Conservation (phyloP, 2,113 vertebrate genomes). For the Brachirus orientalis region DNA sequence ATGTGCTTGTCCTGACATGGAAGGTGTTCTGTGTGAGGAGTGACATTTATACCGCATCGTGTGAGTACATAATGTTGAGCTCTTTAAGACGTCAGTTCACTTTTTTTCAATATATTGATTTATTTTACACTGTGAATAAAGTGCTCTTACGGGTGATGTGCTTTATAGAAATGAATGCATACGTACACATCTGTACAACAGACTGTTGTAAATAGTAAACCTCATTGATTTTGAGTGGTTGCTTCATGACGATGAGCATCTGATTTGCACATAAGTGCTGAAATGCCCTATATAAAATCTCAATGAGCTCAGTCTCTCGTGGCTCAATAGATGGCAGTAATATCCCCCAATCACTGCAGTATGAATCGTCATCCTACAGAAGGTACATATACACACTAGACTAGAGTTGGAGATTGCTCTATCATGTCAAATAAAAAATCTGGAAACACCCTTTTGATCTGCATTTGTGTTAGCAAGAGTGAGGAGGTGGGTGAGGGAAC, state of each 20-base stretch:
- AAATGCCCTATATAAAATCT: constrained; percentile 56
- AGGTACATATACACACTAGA: constrained; percentile 34
- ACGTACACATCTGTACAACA: constrained; percentile 9
- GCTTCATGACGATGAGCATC: constrained; percentile 59
- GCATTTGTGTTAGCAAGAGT: constrained; percentile 53
- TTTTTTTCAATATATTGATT: constrained; percentile 10
- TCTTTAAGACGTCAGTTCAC: background rate
- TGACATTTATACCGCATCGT: background rate
- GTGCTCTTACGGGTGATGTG: background rate
- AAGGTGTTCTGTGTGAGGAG: background rate
- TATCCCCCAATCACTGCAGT: constrained; percentile 81
- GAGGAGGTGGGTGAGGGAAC: constrained; percentile 45
- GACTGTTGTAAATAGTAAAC: constrained; percentile 27
- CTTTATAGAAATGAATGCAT: constrained; percentile 23
- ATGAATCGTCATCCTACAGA: constrained; percentile 63
- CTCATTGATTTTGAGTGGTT: constrained; percentile 36
- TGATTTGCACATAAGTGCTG: constrained; percentile 60
- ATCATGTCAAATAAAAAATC: constrained; percentile 36
- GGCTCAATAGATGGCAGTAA: constrained; percentile 87
- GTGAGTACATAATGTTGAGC: background rate
- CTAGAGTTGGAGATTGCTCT: constrained; percentile 45
- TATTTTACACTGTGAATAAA: constrained; percentile 33
- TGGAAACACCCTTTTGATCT: constrained; percentile 45
- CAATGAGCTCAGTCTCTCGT: constrained; percentile 72
- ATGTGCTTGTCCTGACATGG: too few relatives aligned